Evolutionary conservation across 2,113 vertebrate genomes (phyloP), one percentile per base, ranked within the genome.

Genomic region (Pluvianellus socialis): DNA sequence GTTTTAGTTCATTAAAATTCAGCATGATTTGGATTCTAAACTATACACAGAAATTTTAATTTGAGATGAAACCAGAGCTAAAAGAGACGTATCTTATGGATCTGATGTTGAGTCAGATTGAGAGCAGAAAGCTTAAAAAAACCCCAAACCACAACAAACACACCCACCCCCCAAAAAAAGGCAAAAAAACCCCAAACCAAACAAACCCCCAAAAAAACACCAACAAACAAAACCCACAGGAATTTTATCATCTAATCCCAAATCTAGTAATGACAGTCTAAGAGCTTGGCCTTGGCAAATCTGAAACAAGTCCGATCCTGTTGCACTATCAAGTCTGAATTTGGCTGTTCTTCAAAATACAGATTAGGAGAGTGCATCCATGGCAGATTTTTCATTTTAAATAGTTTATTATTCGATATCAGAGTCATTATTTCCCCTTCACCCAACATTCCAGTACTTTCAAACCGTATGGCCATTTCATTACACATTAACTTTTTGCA

Each of bases 391-490:
- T 80, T 88, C 27, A 16, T 77, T 84, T 92, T 67, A 73, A 91
- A 47, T 32, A 17, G 2, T 10, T 89, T 86, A 45, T 86, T 58
- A 80, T 84, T 94, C 81, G 50, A 38, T 86, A 77, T 32, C 50
- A 42, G 28, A 67, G 10, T 53, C 21, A 38, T 56, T 70, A 30
- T 79, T 93, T 91, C 14, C 14, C 19, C 63, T 83, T 86, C 66
- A 77, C 4, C 13, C 12, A 26, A 45, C 18, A 11, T 74, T 7
- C 35, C 30, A 61, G 45, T 30, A 18, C 17, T 87, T 81, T 87
- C 58, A 49, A 33, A 74, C 19, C 0, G 0, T 53, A 14, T 62
- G 10, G 1, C 42, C 0, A 0, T 66, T 83, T 76, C 35, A 45
- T 42, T 83, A 28, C 2, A 0, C 19, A 9, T 61, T 65, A 73